phyloP scores from a whole-genome alignment of 2,113 vertebrate genomes.

The Xenotilapia flavipinnis region DNA sequence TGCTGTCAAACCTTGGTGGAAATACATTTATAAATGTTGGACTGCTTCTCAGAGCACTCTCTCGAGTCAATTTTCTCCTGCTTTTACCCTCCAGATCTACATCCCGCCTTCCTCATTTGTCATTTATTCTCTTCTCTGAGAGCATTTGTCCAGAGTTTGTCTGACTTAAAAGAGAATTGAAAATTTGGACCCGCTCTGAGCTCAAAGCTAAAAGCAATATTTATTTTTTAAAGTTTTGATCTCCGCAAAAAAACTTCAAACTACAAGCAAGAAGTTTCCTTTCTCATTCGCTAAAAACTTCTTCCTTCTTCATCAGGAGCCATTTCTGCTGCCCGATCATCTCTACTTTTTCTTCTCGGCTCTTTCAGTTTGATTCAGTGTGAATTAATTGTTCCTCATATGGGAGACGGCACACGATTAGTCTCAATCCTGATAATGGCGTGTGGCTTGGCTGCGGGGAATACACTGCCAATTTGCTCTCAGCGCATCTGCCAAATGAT shows the following conservation, averaged over 20 bases:
- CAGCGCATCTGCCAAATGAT: conserved; percentile 79
- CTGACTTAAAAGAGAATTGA: neutral
- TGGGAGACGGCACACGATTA: conserved; percentile 75
- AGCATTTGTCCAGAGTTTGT: conserved; percentile 8
- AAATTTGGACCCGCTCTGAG: neutral
- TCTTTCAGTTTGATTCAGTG: conserved; percentile 67
- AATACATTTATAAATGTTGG: conserved; percentile 44
- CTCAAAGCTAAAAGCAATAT: neutral
- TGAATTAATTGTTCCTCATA: conserved; percentile 80
- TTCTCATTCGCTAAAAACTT: neutral
- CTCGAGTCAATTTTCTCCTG: conserved; percentile 8
- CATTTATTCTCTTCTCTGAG: neutral
- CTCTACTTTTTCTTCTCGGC: conserved; percentile 18
- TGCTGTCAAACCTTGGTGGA: conserved; percentile 25
- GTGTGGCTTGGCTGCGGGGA: conserved; percentile 70
- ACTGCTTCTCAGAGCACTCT: conserved; percentile 6
- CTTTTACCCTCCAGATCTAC: neutral
- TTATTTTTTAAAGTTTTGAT: neutral
- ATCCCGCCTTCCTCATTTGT: neutral
- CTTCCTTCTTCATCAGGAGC: neutral
- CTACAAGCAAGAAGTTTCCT: neutral
- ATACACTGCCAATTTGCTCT: conserved; percentile 75
- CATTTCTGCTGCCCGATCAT: neutral
- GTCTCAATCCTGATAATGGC: conserved; percentile 79
- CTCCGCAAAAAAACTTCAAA: neutral